These are phyloP conservation scores for Acleris laterana DNA, from an alignment of 2,888 invertebrate genomes.

Conservation along the genomic window DNA sequence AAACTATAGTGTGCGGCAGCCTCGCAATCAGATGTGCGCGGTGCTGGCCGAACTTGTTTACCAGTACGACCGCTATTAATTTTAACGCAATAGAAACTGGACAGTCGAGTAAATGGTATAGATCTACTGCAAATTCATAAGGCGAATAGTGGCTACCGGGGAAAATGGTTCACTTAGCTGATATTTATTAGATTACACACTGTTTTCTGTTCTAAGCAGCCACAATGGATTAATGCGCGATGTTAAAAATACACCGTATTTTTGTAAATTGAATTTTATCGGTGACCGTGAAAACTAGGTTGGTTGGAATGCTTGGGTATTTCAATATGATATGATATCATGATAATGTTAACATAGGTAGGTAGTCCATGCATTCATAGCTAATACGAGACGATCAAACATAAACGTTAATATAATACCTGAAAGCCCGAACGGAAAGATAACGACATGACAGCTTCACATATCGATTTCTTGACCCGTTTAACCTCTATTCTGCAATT, in stretches of 20 bases:
- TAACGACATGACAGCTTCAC: no score
- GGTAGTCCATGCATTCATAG: no score
- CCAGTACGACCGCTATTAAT: constrained; percentile 17
- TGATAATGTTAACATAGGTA: constrained; percentile 24
- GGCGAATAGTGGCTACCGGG: constrained; percentile 5
- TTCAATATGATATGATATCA: constrained; percentile 11
- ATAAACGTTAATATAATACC: no score
- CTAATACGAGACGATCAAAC: no score
- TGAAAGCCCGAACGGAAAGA: no score
- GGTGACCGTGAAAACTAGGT: constrained; percentile 26
- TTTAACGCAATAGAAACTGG: constrained; percentile 36
- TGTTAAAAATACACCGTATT: background rate
- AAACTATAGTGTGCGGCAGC: constrained; percentile 49
- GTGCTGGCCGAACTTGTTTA: constrained; percentile 25
- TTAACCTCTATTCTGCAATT: no score
- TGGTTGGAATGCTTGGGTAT: constrained; percentile 25
- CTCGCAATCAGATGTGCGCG: constrained; percentile 20
- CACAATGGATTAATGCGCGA: background rate
- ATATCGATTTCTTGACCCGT: no score
- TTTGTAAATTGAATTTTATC: constrained; percentile 11
- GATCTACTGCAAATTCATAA: constrained; percentile 33
- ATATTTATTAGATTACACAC: constrained; percentile 23
- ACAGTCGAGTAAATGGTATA: background rate
- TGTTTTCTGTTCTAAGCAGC: constrained; percentile 2
- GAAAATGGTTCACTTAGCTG: constrained; percentile 7